These are phyloP conservation scores for Sander vitreus DNA, from an alignment of 2,113 vertebrate genomes.

Conservation along the genomic window DNA sequence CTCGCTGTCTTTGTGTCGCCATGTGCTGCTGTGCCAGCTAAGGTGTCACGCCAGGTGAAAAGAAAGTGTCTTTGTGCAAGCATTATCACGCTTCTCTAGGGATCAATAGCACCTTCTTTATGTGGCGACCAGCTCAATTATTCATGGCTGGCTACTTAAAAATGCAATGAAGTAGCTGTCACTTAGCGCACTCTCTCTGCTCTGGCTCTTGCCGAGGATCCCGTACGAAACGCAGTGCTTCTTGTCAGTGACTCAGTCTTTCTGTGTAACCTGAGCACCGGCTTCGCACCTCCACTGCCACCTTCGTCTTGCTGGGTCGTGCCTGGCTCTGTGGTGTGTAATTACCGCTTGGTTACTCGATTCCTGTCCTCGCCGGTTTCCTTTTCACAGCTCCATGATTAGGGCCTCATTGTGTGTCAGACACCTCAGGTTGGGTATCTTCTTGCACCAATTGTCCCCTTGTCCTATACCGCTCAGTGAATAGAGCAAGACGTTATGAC, in stretches of 20 bases:
- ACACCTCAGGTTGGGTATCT: conserved; percentile 77
- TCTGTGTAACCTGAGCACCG: conserved; percentile 84
- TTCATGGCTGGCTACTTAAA: conserved; percentile 81
- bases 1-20: conserved; percentile 65
- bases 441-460: conserved; percentile 44
- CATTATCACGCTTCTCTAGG: conserved; percentile 77
- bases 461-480: neutral
- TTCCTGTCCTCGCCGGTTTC: conserved; percentile 72
- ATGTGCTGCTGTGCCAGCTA: conserved; percentile 77
- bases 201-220: conserved; percentile 66
- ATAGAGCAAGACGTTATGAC: neutral
- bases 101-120: conserved; percentile 79
- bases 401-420: conserved; percentile 75
- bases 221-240: conserved; percentile 68
- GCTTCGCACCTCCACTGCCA: conserved; percentile 62
- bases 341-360: conserved; percentile 78
- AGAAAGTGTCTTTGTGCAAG: conserved; percentile 84
- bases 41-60: conserved; percentile 83
- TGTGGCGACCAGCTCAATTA: conserved; percentile 74
- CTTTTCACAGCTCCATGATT: conserved; percentile 79
- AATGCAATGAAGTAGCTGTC: conserved; percentile 81
- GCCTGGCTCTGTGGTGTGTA: conserved; percentile 65
- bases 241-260: conserved; percentile 86
- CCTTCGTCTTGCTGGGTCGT: conserved; percentile 74
- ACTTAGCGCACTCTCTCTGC: conserved; percentile 84